Conservation (phyloP, 2,113 vertebrate genomes). For the Aepyceros melampus region DNA sequence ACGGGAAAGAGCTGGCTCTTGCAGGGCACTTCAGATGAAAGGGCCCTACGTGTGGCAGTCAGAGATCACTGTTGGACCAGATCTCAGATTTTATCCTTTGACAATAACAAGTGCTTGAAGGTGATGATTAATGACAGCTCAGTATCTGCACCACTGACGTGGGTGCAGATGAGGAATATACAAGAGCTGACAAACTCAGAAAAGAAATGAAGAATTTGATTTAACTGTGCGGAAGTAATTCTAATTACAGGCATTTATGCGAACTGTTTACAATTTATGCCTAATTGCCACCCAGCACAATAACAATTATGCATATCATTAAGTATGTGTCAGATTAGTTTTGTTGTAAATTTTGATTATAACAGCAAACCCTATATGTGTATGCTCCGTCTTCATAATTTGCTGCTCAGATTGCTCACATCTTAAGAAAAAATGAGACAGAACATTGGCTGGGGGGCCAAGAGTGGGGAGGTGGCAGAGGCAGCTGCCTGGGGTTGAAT, state of each 20-base stretch:
- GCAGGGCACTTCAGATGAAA: not conserved
- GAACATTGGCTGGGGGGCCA: conserved; percentile 27
- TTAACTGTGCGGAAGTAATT: conserved; percentile 66
- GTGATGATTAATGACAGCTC: conserved; percentile 21
- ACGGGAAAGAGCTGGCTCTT: not conserved
- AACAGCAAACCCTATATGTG: conserved; percentile 47
- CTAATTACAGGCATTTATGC: conserved; percentile 68
- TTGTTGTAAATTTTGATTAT: conserved; percentile 66
- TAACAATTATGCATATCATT: conserved; percentile 72
- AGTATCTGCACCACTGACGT: not conserved
- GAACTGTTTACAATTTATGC: conserved; percentile 68
- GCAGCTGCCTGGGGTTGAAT: conserved; percentile 49
- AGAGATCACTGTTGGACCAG: not conserved
- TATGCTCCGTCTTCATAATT: conserved; percentile 58
- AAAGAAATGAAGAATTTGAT: conserved; percentile 61
- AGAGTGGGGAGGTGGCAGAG: conserved; percentile 35
- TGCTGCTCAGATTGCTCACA: conserved; percentile 52
- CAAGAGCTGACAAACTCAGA: conserved; percentile 29
- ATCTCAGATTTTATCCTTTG: not conserved
- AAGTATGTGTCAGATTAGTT: conserved; percentile 68
- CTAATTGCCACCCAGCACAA: conserved; percentile 63
- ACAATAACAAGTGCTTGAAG: conserved; percentile 17
- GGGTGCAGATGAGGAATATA: conserved; percentile 28
- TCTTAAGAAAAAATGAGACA: conserved; percentile 54
- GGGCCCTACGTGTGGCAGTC: not conserved